Evolutionary conservation across 2,113 vertebrate species (phyloP).

Genomic region (Pongo pygmaeus): DNA sequence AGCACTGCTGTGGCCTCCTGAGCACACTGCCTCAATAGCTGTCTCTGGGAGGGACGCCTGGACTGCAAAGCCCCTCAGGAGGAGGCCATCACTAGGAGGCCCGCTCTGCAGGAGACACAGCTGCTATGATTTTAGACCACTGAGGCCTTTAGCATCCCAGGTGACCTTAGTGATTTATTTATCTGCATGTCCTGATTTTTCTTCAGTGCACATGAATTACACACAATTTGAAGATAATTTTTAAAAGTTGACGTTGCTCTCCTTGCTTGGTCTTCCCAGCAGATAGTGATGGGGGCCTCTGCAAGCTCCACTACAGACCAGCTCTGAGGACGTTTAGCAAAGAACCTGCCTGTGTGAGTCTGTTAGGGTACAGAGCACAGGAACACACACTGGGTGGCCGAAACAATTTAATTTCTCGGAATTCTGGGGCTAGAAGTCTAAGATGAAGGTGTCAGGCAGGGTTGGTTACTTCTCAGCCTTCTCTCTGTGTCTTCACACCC

Average conservation of each 20-base stretch:
- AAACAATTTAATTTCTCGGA: not conserved
- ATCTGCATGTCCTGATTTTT: not conserved
- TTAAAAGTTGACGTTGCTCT: not conserved
- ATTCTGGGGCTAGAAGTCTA: not conserved
- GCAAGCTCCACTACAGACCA: not conserved
- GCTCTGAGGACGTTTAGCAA: not conserved
- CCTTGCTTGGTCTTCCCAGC: not conserved
- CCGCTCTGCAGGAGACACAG: not conserved
- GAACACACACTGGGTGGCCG: accelerated
- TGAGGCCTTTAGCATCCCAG: not conserved
- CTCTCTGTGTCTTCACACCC: not conserved
- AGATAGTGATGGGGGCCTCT: not conserved
- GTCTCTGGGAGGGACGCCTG: not conserved
- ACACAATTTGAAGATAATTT: not conserved
- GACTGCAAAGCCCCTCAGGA: not conserved
- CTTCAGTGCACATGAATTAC: not conserved
- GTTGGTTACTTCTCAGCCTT: not conserved
- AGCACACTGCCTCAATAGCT: too few species aligned
- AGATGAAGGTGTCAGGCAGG: not conserved
- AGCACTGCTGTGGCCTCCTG: not conserved
- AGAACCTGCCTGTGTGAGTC: not conserved
- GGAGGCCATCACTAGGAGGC: not conserved
- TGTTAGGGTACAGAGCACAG: not conserved
- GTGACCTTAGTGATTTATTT: not conserved
- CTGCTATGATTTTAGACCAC: not conserved